Conservation (phyloP, 2,888 invertebrate genomes). For the Pseudococcus longispinus region DNA sequence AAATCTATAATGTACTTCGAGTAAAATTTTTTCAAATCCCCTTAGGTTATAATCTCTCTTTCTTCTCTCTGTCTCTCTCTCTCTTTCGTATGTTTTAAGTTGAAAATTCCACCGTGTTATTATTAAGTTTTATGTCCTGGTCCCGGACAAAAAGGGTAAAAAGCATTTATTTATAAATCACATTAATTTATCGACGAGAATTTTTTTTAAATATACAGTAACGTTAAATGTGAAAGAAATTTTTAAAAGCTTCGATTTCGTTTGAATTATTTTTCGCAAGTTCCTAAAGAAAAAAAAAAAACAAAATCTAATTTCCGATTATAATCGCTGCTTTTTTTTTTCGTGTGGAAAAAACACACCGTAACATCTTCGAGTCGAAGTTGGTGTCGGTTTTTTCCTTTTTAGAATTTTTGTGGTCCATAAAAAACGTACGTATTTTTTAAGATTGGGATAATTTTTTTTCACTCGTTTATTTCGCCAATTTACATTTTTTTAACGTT, state of each 20-base stretch:
- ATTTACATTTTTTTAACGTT: conserved; percentile 29
- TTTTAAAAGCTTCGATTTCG: conserved; percentile 23
- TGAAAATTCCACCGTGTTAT: conserved; percentile 27
- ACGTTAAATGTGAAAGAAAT: conserved; percentile 28
- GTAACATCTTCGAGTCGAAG: background rate
- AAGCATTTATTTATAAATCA: conserved; percentile 55
- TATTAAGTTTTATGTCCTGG: conserved; percentile 51
- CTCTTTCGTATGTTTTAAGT: conserved; percentile 17
- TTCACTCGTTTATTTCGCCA: conserved; percentile 39
- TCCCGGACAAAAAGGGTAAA: conserved; percentile 57
- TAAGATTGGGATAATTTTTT: conserved; percentile 12
- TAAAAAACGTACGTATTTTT: conserved; percentile 17
- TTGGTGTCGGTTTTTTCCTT: background rate
- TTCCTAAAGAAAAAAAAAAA: conserved; percentile 30
- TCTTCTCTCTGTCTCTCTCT: background rate
- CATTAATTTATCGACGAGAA: conserved; percentile 23
- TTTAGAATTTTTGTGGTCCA: conserved; percentile 29
- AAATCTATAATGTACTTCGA: conserved; percentile 15
- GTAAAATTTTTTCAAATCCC: background rate
- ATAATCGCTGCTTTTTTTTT: background rate
- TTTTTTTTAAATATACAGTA: conserved; percentile 32
- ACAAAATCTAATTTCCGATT: conserved; percentile 23
- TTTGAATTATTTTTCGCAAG: conserved; percentile 42
- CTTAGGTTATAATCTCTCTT: conserved; percentile 24
- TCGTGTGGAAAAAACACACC: background rate